Evolutionary conservation across 2,113 vertebrate species (phyloP), one percentile per base, ranked within the genome.

Genomic region (Gadus macrocephalus): DNA sequence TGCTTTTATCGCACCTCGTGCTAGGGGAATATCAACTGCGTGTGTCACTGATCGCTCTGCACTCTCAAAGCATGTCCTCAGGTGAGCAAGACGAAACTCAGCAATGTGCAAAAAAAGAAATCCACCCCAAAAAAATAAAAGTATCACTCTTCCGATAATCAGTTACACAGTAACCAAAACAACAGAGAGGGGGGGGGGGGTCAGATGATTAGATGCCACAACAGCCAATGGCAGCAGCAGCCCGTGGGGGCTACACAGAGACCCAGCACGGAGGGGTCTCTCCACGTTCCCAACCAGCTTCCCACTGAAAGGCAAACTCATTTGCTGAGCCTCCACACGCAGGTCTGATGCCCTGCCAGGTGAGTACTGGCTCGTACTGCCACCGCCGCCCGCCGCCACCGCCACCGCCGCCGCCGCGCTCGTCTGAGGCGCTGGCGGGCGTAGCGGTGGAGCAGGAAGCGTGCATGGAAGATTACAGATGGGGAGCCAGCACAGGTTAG

Each of bases 391-490:
- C 22, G 22, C 22, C 22, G 22, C 22, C 22, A 2, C 22, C 25
- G 25, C 25, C 25, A 2, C 25, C 25, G 25, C 25, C 25, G 25
- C 80, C 83, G 85, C 85, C 89, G 85, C 85, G 84, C 59, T 86
- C 84, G 81, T 89, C 82, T 84, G 78, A 25, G 17, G 81, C 82
- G 78, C 78, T 87, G 87, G 84, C 81, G 70, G 75, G 70, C 79
- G 74, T 73, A 79, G 74, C 72, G 31, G 77, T 83, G 86, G 68
- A 42, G 84, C 80, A 78, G 78, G 88, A 82, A 63, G 12, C 62
- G 68, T 60, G 75, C n/a, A 70, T 63, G 76, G 83, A 86, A 88
- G 82, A 90, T 89, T 89, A 89, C 64, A 88, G 78, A 81, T 66
- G 12, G 72, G 70, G 79, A 87, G 83, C 85, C 89, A 84, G 84